Evolutionary conservation across 2,797 vertebrate genomes (phyloP).

Genomic region (Cynopterus sphinx): DNA sequence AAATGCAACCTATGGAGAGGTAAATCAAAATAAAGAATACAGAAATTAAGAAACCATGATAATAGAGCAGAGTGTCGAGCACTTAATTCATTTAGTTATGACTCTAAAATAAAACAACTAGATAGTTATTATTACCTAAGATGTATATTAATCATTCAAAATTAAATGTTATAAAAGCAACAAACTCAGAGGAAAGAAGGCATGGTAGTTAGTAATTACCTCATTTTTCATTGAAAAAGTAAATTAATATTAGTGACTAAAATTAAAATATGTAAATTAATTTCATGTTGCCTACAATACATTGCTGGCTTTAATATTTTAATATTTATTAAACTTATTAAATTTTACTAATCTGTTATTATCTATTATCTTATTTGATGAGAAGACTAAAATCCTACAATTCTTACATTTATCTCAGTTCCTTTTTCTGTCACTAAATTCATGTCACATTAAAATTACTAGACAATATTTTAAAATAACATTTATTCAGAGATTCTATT

Average conservation of each 20-base stretch:
- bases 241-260: not conserved
- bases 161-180: slow-evolving; percentile 18
- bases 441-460: slow-evolving; percentile 7
- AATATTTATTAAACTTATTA: not conserved
- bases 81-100: slow-evolving; percentile 1
- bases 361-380: not conserved
- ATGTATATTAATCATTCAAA: slow-evolving; percentile 10
- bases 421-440: not conserved
- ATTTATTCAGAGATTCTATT: not conserved
- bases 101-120: not conserved
- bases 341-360: not conserved
- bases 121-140: not conserved
- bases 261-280: slow-evolving; percentile 49
- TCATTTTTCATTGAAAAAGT: slow-evolving; percentile 20
- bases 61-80: not conserved
- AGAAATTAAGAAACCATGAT: not conserved
- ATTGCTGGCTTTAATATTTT: not conserved
- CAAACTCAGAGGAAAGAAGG: not conserved
- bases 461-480: not conserved
- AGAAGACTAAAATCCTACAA: not conserved
- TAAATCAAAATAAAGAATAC: not conserved
- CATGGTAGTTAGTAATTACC: not conserved
- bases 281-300: not conserved
- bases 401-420: not conserved
- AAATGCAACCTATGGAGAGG: not conserved